Evolutionary conservation across 1,140 invertebrate species (phyloP).

Genomic region (Procambarus clarkii): DNA sequence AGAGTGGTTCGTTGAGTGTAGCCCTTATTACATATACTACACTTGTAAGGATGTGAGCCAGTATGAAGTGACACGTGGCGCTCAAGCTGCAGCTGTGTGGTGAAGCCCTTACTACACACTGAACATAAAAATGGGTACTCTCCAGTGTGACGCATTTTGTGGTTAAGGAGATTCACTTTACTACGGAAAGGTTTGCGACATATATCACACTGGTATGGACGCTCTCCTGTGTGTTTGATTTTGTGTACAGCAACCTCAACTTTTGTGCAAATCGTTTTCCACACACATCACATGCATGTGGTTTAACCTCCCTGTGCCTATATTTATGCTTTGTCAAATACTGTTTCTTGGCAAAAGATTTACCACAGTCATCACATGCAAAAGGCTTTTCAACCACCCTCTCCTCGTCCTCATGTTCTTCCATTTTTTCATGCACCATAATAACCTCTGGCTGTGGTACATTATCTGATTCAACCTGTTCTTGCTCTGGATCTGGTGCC

Average conservation of each 20-base stretch:
- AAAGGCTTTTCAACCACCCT: conserved; percentile 75
- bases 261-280: conserved; percentile 68
- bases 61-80: conserved; percentile 71
- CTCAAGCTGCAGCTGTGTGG: conserved; percentile 69
- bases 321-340: conserved; percentile 81
- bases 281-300: conserved; percentile 69
- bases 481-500: conserved; percentile 36
- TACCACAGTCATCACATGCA: conserved; percentile 81
- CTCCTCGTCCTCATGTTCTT: conserved; percentile 54
- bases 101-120: conserved; percentile 77
- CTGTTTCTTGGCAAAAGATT: conserved; percentile 83
- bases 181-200: conserved; percentile 70
- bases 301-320: conserved; percentile 74
- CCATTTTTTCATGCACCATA: conserved; percentile 57
- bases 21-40: conserved; percentile 64
- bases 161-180: conserved; percentile 68
- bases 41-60: conserved; percentile 70
- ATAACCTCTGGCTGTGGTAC: conserved; percentile 29
- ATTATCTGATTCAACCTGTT: conserved; percentile 9
- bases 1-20: conserved; percentile 68
- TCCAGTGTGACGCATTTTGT: conserved; percentile 79
- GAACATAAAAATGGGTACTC: conserved; percentile 76
- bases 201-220: conserved; percentile 67
- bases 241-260: conserved; percentile 71
- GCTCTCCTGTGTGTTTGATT: conserved; percentile 70